Evolutionary conservation across 2,113 vertebrate genomes (phyloP).

Genomic region (Nematolebias whitei): DNA sequence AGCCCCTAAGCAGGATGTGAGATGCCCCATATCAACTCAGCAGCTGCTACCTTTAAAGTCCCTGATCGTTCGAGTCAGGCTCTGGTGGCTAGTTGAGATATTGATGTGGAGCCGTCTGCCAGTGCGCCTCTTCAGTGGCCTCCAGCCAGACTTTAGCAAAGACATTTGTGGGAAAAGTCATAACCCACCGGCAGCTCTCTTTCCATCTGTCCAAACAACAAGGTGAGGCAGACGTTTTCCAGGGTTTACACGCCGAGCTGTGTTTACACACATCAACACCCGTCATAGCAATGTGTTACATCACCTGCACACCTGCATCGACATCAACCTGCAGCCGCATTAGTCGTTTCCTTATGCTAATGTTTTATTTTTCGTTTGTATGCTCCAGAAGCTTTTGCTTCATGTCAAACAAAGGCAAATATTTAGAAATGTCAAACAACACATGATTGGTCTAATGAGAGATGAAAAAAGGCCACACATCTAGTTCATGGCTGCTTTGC

Average conservation of each 20-base stretch:
- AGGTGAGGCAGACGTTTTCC: constrained; percentile 36
- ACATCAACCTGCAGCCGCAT: constrained; percentile 39
- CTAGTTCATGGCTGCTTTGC: constrained; percentile 9
- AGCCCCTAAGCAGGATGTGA: constrained; percentile 60
- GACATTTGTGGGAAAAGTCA: constrained; percentile 70
- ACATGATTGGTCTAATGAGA: constrained; percentile 27
- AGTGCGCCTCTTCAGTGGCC: constrained; percentile 65
- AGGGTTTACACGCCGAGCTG: constrained; percentile 22
- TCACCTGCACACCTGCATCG: constrained; percentile 32
- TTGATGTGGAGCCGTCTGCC: constrained; percentile 75
- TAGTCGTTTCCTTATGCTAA: constrained; percentile 48
- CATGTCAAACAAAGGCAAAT: constrained; percentile 57
- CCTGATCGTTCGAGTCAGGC: constrained; percentile 67
- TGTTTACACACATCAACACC: constrained; percentile 45
- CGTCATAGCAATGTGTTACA: constrained; percentile 28
- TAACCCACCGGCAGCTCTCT: constrained; percentile 51
- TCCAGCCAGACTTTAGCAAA: constrained; percentile 65
- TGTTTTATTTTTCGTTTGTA: constrained; percentile 39
- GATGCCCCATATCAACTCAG: constrained; percentile 72
- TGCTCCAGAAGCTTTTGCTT: constrained; percentile 42
- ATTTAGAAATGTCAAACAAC: constrained; percentile 43
- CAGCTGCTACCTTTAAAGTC: constrained; percentile 78
- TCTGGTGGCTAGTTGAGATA: constrained; percentile 77
- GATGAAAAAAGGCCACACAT: constrained; percentile 8
- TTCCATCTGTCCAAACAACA: constrained; percentile 48